A percentile compares a stretch with the other conserved stretches of the same genome.
Evolutionary conservation across 1,140 invertebrate genomes (phyloP).

Genomic region (Temnothorax longispinosus): DNA sequence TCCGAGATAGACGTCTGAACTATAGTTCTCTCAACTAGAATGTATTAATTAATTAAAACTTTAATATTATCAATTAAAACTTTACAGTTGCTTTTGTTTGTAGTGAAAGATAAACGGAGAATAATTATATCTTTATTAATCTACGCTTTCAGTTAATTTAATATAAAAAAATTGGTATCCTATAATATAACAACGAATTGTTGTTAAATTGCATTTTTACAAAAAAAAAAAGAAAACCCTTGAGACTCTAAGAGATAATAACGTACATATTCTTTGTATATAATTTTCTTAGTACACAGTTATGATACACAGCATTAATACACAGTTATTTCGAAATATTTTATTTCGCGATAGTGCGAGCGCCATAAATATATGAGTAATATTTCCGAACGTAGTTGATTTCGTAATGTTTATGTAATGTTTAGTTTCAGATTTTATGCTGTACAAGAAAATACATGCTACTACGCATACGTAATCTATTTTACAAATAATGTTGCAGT

Average conservation of each 20-base stretch:
- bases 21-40: background rate
- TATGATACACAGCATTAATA: background rate
- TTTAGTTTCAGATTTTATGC: background rate
- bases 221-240: background rate
- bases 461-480: too few relatives aligned
- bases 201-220: background rate
- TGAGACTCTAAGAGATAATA: background rate
- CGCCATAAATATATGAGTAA: background rate
- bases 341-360: background rate
- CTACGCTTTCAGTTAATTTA: background rate
- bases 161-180: background rate
- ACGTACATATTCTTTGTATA: background rate
- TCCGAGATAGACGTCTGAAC: background rate
- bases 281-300: background rate
- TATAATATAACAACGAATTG: background rate
- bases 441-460: background rate
- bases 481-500: background rate
- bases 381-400: background rate
- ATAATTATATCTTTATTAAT: background rate
- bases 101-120: background rate
- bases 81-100: background rate
- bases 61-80: background rate
- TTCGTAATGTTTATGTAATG: conserved; percentile 4
- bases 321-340: background rate
- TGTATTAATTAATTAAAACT: background rate